Evolutionary conservation across 2,888 invertebrate species (phyloP).

Genomic region (Neria commutata): DNA sequence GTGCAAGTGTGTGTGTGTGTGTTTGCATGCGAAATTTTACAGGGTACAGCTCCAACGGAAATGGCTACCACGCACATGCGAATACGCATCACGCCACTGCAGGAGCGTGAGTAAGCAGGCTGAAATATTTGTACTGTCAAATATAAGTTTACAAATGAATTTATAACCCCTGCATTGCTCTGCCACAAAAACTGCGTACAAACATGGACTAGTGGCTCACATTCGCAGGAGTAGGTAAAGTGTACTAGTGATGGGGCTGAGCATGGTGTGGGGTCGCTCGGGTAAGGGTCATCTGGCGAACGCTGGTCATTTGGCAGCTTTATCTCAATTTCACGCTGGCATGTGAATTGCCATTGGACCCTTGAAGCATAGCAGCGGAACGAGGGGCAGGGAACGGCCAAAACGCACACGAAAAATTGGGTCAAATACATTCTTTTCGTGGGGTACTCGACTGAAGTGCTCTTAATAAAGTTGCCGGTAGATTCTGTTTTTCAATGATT

Average conservation of each 20-base stretch:
- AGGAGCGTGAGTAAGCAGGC: background rate
- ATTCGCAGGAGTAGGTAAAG: no score
- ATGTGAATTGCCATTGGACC: background rate
- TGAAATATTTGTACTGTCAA: constrained; percentile 19
- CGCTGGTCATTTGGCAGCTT: constrained; percentile 18
- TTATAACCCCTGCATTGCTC: constrained; percentile 10
- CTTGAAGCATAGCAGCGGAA: no score
- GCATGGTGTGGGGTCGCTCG: background rate
- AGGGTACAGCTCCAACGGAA: background rate
- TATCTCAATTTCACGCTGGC: constrained; percentile 16
- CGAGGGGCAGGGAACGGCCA: background rate
- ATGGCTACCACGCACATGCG: background rate
- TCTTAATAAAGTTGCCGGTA: background rate
- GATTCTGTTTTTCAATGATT: background rate
- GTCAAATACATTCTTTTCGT: constrained; percentile 7
- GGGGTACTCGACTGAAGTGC: background rate
- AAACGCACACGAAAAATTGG: constrained; percentile 10
- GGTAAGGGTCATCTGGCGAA: constrained; percentile 11
- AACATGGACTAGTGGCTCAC: background rate
- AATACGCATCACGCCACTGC: background rate
- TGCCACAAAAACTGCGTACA: background rate
- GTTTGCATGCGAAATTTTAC: no score
- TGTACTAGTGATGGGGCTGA: background rate
- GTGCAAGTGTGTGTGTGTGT: no score
- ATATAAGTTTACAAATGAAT: constrained; percentile 17